A percentile compares a stretch with the other conserved stretches of the same genome.
phyloP scores from a whole-genome alignment of 2,797 vertebrate genomes.

The Psittacula derbiana region DNA sequence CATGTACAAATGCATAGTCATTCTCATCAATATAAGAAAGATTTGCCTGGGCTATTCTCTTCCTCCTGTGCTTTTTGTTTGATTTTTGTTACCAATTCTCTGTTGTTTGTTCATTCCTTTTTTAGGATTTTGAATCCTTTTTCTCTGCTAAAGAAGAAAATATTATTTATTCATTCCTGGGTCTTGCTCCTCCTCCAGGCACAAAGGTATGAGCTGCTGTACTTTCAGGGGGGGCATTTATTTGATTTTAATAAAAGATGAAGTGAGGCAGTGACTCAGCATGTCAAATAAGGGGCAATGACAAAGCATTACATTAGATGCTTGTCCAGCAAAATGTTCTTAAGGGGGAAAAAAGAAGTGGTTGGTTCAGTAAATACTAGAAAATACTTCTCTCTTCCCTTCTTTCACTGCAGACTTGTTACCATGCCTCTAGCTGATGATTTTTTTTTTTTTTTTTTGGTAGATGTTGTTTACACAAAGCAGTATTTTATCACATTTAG shows the following conservation, averaged over 20 bases:
- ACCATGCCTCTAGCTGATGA: not conserved
- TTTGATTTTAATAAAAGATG: not conserved
- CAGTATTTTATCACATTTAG: not conserved
- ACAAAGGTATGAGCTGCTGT: slow-evolving; percentile 84
- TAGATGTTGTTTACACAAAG: not conserved
- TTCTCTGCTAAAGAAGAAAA: slow-evolving; percentile 98
- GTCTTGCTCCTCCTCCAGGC: slow-evolving; percentile 89
- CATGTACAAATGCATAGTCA: not conserved
- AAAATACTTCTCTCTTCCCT: not conserved
- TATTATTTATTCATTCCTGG: slow-evolving; percentile 90
- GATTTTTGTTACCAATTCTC: not conserved
- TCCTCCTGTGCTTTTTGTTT: not conserved
- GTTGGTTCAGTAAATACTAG: not conserved
- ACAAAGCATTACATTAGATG: not conserved
- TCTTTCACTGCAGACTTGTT: slow-evolving; percentile 19
- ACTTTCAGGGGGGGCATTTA: not conserved
- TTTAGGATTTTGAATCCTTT: slow-evolving; percentile 96
- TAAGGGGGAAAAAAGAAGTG: not conserved
- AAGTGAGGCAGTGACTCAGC: not conserved
- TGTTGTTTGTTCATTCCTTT: slow-evolving; percentile 25
- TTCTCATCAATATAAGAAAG: not conserved
- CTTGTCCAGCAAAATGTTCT: not conserved
- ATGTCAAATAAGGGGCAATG: not conserved
- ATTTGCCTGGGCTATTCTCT: not conserved
- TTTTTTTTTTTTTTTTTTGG: not conserved